These are phyloP conservation scores for Tillus elongatus DNA, from an alignment of 2,888 invertebrate species.

Conservation along the genomic window DNA sequence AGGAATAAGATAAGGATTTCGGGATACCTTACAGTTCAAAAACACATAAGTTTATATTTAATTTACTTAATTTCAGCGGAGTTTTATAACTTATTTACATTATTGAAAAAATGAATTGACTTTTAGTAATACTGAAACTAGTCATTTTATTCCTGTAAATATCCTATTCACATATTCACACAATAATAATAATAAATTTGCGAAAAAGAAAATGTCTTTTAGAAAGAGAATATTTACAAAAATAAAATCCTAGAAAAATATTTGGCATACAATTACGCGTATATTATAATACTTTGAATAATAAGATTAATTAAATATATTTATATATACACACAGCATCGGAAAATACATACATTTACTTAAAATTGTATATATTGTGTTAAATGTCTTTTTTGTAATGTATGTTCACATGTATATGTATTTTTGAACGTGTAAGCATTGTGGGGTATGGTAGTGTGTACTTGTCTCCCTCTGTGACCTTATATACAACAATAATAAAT, in stretches of 20 bases:
- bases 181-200: no score
- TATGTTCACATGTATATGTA: constrained; percentile 36
- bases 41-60: constrained; percentile 38
- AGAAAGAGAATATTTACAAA: constrained; percentile 27
- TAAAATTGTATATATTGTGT: constrained; percentile 31
- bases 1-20: constrained; percentile 5
- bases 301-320: constrained; percentile 29
- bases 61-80: constrained; percentile 41
- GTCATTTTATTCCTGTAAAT: constrained; percentile 31
- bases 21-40: constrained; percentile 37
- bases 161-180: constrained; percentile 21
- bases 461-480: constrained; percentile 34
- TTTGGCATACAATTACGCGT: constrained; percentile 42
- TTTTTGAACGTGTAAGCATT: constrained; percentile 45
- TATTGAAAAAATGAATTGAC: constrained; percentile 41
- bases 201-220: constrained; percentile 20
- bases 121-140: constrained; percentile 38
- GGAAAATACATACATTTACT: constrained; percentile 43
- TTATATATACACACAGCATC: constrained; percentile 39
- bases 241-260: constrained; percentile 34
- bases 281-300: constrained; percentile 37
- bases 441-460: constrained; percentile 26
- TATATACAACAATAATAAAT: constrained; percentile 4
- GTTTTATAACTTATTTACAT: constrained; percentile 41
- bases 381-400: constrained; percentile 25